Percentiles rank a stretch among this genome's conserved stretches.
phyloP scores from a whole-genome alignment of 2,113 vertebrate species.

The Nerophis lumbriciformis region DNA sequence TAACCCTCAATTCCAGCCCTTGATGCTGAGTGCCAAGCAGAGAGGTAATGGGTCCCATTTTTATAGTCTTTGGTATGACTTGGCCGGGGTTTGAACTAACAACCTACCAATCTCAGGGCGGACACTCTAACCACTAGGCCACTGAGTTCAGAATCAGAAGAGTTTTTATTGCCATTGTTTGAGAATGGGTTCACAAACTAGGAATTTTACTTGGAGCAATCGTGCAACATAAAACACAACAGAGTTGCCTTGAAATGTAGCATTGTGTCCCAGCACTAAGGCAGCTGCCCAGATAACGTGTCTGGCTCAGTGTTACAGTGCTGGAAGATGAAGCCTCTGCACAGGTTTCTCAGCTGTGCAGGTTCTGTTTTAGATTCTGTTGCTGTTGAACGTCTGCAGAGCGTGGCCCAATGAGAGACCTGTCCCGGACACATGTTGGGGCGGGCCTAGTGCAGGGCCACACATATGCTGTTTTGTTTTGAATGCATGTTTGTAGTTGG shows the following conservation, averaged over 20 bases:
- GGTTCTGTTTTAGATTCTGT: constrained; percentile 65
- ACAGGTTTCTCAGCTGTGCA: constrained; percentile 12
- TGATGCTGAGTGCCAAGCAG: too few species aligned
- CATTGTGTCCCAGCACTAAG: constrained; percentile 56
- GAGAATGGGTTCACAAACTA: too few species aligned
- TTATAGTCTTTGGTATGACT: too few species aligned
- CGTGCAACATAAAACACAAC: too few species aligned
- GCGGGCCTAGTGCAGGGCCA: constrained; percentile 61
- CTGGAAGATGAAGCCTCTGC: constrained; percentile 65
- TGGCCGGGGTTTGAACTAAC: too few species aligned
- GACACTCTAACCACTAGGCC: too few species aligned
- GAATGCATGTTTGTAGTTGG: neutral
- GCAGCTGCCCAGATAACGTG: constrained; percentile 65
- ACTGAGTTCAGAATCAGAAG: too few species aligned
- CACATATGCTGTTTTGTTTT: constrained; percentile 19
- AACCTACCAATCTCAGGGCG: too few species aligned
- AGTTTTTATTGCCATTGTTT: too few species aligned
- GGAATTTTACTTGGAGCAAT: too few species aligned
- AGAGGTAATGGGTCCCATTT: too few species aligned
- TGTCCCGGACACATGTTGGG: constrained; percentile 24
- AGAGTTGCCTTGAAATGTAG: neutral
- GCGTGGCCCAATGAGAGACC: constrained; percentile 61
- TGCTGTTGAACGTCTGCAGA: constrained; percentile 31
- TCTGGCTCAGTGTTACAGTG: constrained; percentile 72
- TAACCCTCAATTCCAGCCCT: too few species aligned